A percentile compares a stretch with the other conserved stretches of the same genome.
Evolutionary conservation across 2,113 vertebrate species (phyloP).

Genomic region (Cheilinus undulatus): DNA sequence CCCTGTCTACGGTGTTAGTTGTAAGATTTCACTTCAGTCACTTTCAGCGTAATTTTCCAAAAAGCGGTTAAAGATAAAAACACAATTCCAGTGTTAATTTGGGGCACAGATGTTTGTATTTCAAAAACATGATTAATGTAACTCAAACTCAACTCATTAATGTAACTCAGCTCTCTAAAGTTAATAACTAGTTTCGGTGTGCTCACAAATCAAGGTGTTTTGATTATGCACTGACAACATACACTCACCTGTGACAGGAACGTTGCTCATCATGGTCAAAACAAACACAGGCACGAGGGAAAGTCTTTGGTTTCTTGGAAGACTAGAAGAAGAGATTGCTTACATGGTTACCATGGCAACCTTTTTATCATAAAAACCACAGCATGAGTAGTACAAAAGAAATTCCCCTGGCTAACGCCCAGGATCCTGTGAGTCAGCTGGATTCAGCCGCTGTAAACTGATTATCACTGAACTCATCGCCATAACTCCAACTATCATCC

Average conservation of each 20-base stretch:
- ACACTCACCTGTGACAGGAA: constrained; percentile 39
- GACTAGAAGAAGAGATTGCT: neutral
- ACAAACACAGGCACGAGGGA: neutral
- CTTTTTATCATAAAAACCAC: neutral
- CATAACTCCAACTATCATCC: neutral
- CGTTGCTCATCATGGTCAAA: rapidly evolving
- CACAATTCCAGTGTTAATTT: no score
- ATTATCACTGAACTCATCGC: no score
- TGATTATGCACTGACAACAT: neutral
- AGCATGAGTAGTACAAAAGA: neutral
- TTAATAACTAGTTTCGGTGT: neutral
- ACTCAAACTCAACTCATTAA: no score
- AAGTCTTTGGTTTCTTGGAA: neutral
- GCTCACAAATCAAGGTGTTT: neutral
- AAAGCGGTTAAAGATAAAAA: no score
- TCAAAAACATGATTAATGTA: no score
- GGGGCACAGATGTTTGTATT: no score
- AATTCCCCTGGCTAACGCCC: neutral
- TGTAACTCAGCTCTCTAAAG: no score
- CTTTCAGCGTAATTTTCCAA: no score
- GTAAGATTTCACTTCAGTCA: no score
- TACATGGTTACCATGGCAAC: neutral
- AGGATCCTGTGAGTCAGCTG: rapidly evolving
- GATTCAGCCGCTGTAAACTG: neutral
- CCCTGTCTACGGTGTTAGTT: no score